phyloP scores from a whole-genome alignment of 1,140 invertebrate species.

The Apolygus lucorum region DNA sequence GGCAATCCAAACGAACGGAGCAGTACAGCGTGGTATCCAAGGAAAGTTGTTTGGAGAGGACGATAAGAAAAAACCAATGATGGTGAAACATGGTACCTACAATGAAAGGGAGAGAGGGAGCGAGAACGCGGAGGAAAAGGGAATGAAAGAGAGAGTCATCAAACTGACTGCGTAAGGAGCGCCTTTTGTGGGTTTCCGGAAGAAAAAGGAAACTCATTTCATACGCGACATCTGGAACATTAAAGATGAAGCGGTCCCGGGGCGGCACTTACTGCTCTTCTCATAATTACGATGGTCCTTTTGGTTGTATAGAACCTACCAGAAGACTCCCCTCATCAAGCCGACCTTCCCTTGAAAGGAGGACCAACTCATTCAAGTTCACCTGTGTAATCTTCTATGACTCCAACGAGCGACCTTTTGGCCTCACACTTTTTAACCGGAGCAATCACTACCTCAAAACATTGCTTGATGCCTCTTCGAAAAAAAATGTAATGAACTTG shows the following conservation, averaged over 20 bases:
- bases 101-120: background rate
- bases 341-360: background rate
- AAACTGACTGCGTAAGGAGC: constrained; percentile 12
- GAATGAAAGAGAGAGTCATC: constrained; percentile 1
- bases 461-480: too few relatives aligned
- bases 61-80: too few relatives aligned
- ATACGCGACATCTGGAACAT: constrained; percentile 6
- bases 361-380: background rate
- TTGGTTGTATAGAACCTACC: background rate
- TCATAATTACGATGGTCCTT: constrained; percentile 8
- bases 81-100: too few relatives aligned
- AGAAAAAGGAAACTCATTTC: constrained; percentile 16
- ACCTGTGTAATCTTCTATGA: constrained; percentile 4
- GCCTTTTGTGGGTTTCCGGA: constrained; percentile 10
- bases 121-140: background rate
- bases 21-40: too few relatives aligned
- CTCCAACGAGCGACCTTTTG: background rate
- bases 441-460: too few relatives aligned
- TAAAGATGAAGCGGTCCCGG: constrained; percentile 7
- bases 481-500: too few relatives aligned
- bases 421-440: too few relatives aligned
- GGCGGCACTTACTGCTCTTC: constrained; percentile 5
- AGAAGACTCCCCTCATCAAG: background rate
- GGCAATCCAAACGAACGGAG: too few relatives aligned
- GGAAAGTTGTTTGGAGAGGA: too few relatives aligned